Evolutionary conservation across 37 sponge, comb jelly and placozoan species (phyloP).

Genomic region (Haliclona indistincta): DNA sequence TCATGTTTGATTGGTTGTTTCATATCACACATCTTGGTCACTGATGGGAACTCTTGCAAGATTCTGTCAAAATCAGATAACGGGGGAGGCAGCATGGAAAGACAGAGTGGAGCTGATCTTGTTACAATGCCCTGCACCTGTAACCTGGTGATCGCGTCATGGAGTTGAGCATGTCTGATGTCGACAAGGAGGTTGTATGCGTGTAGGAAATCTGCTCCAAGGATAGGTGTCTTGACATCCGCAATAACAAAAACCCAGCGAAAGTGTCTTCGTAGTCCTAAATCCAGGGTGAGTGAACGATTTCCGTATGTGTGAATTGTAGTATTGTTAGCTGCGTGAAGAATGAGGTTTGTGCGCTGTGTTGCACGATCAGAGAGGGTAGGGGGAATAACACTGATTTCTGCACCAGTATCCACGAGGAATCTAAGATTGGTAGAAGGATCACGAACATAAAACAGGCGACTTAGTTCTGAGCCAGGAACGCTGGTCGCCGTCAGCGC

Average conservation of each 20-base stretch:
- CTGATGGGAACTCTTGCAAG: no score
- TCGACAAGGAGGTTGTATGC: constrained; percentile 34
- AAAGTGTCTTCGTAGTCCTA: constrained; percentile 32
- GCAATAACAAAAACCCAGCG: constrained; percentile 39
- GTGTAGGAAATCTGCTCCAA: constrained; percentile 30
- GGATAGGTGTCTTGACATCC: constrained; percentile 13
- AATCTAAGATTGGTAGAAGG: background rate
- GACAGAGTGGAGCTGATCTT: constrained; percentile 52
- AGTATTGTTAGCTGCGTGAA: constrained; percentile 6
- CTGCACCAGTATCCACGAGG: constrained; percentile 38
- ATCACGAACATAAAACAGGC: constrained; percentile 23
- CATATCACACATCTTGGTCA: constrained; percentile 66
- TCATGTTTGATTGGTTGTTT: constrained; percentile 13
- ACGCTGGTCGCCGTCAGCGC: constrained; percentile 19
- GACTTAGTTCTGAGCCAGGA: constrained; percentile 23
- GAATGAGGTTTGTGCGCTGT: background rate
- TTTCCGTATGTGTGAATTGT: background rate
- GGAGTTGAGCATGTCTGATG: constrained; percentile 25
- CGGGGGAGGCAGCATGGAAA: constrained; percentile 73
- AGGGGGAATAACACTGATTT: constrained; percentile 29
- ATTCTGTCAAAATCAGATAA: no score
- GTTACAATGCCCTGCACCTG: constrained; percentile 46
- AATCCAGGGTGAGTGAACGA: constrained; percentile 16
- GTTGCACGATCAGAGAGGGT: background rate
- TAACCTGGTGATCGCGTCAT: constrained; percentile 21